Base-by-base conservation (phyloP, 2,888 invertebrate genomes). In the Encarsia formosa region DNA sequence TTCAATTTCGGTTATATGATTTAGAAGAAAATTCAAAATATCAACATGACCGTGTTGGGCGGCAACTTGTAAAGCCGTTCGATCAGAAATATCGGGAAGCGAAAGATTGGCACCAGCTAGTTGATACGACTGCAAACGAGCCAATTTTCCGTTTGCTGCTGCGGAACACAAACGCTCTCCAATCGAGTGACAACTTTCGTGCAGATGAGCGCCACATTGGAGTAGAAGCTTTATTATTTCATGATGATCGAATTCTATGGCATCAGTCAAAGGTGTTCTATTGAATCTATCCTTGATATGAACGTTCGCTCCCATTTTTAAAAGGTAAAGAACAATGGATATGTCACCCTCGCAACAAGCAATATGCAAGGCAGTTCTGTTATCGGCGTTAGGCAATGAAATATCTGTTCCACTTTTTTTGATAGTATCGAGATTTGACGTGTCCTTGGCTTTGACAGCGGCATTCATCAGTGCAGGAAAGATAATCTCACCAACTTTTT, bases 231-330 rank as follows among this genome's bases (percentile, higher is more conserved):
- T 73, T 46, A 92, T 88, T 9, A 85, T 59, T 73, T 79, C 77
- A 15, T 79, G 77, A 49, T 80, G 79, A 62, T 87, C 85, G 35
- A 75, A 75, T 35, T 82, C 76, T 1, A 89, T 79, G 0, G 90
- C 89, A 55, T 86, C 85, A 48, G 83, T 77, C 0, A 90, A 80
- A 1, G 85, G 88, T 18, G 85, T 86, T 62, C 81, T 85, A 57
- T 82, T 89, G 61, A 78, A 79, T 60, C 81, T 79, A 63, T 90
- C 90, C 58, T 86, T 84, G 32, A 81, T 76, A 67, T 94, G 92
- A 3, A 94, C 88, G 44, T 85, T 88, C 0, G 90, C 90, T 0
- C 94, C 94, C 63, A 86, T 81, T 46, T 80, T 78, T 22, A 95
- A 76, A 24, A 94, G 76, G 69, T 83, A 85, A 58, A 85, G 81